These are phyloP conservation scores for Drosophila bipectinata DNA, from an alignment of 1,140 invertebrate species.

Conservation along the genomic window DNA sequence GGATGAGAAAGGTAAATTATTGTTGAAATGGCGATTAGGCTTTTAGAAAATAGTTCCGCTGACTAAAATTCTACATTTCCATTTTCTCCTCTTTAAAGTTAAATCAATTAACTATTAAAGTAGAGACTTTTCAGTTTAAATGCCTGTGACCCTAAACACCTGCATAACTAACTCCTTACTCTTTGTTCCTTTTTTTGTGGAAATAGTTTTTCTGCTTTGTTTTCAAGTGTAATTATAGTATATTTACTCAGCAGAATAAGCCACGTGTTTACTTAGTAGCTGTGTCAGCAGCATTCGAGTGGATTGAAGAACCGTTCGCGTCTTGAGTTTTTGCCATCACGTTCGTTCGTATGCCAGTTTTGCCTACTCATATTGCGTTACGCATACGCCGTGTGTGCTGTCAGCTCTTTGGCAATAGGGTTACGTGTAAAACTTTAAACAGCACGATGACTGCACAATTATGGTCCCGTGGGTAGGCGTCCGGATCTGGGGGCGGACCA, in stretches of 20 bases:
- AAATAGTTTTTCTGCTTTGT: slow-evolving; percentile 7
- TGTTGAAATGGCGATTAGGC: not conserved
- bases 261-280: slow-evolving; percentile 44
- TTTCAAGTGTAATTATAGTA: slow-evolving; percentile 44
- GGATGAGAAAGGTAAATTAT: slow-evolving; percentile 11
- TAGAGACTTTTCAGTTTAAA: not conserved
- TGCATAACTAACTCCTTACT: not conserved
- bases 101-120: too few species aligned
- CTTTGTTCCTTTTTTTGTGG: not conserved
- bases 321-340: slow-evolving; percentile 41
- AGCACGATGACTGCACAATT: slow-evolving; percentile 72
- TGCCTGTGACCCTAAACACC: not conserved
- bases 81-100: too few species aligned
- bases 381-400: slow-evolving; percentile 59
- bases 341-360: slow-evolving; percentile 41
- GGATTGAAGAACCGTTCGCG: slow-evolving; percentile 22
- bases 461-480: slow-evolving; percentile 23
- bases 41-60: not conserved
- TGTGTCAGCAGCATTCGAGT: slow-evolving; percentile 51
- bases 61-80: too few species aligned
- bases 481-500: slow-evolving; percentile 2
- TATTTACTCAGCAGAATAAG: slow-evolving; percentile 48
- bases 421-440: slow-evolving; percentile 68
- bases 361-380: slow-evolving; percentile 66
- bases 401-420: slow-evolving; percentile 47